Percentiles rank a stretch among this genome's conserved stretches.
Evolutionary conservation across 2,113 vertebrate genomes (phyloP).

Genomic region (Bagarius yarrelli): DNA sequence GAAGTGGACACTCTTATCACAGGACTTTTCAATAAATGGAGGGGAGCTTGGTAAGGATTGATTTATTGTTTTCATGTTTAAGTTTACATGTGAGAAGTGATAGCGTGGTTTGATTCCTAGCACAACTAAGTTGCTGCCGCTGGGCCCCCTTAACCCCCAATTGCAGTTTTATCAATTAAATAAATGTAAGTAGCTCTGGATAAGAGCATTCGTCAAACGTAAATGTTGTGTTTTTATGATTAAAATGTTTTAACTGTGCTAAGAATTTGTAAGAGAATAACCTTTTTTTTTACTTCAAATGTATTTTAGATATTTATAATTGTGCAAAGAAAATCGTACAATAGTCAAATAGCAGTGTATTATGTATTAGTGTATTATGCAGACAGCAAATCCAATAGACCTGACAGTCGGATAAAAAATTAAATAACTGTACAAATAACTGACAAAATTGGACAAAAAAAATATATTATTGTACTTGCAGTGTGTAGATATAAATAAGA

Average conservation of each 20-base stretch:
- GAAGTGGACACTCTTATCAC: conserved; percentile 68
- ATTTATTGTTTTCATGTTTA: not conserved
- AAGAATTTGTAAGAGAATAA: not conserved
- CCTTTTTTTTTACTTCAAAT: not conserved
- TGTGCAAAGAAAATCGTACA: not conserved
- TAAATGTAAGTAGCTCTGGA: no score
- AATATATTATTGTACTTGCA: not conserved
- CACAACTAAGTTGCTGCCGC: no score
- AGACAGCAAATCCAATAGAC: not conserved
- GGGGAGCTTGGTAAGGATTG: conserved; percentile 73
- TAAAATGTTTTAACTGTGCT: not conserved
- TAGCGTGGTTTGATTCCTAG: no score
- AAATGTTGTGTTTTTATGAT: no score
- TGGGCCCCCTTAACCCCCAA: no score
- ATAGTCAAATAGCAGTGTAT: not conserved
- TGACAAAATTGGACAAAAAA: not conserved
- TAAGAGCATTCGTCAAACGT: no score
- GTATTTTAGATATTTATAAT: not conserved
- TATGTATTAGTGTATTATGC: not conserved
- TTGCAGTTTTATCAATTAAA: no score
- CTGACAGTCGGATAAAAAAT: not conserved
- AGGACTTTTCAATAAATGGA: conserved; percentile 69
- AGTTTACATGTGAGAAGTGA: no score
- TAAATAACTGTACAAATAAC: not conserved
- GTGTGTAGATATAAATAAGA: not conserved